Evolutionary conservation across 2,113 vertebrate species (phyloP), one percentile per base, ranked within the genome.

Genomic region (Odocoileus virginianus): DNA sequence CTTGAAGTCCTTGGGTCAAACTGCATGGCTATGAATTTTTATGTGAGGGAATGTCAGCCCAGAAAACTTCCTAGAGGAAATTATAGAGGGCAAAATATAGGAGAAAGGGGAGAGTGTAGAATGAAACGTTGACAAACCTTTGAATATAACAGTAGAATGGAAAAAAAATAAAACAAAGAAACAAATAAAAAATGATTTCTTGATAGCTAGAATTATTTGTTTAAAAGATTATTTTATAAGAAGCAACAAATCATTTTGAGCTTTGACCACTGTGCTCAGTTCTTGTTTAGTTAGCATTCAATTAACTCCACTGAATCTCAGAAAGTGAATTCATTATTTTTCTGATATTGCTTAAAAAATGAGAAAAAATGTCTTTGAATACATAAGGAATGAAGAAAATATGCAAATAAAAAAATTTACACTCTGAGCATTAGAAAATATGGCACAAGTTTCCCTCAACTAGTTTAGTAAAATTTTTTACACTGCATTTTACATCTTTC

Each of bases 1-100:
- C 96, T 98, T 97, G 97, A 98, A 98, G 94, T 50, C 27, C 89
- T 98, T 97, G 98, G 98, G 98, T 98, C 97, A 98, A 98, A 98
- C 81, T 96, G 91, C 97, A 98, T 96, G 98, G 97, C 97, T 99
- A 95, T 98, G 97, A 98, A 97, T 98, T 98, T 91, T 98, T 97
- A 98, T 94, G 98, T 43, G 95, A 98, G 23, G 97, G 96, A 95
- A 97, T 9, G 60, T 90, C 86, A 98, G 95, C 97, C 94, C 98
- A 98, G 98, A 97, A 98, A 99, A 98, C 55, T 97, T 98, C 97
- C 91, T 96, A 98, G 96, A 98, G 96, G 98, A 98, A 98, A 97
- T 96, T 93, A 96, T 94, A 94, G 95, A 97, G 93, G 88, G 83
- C 97, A 82, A 54, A 40, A 33, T 88, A 74, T 78, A 58, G 86